Base-by-base conservation (phyloP, 2,888 invertebrate genomes). In the Nycteola revayana region DNA sequence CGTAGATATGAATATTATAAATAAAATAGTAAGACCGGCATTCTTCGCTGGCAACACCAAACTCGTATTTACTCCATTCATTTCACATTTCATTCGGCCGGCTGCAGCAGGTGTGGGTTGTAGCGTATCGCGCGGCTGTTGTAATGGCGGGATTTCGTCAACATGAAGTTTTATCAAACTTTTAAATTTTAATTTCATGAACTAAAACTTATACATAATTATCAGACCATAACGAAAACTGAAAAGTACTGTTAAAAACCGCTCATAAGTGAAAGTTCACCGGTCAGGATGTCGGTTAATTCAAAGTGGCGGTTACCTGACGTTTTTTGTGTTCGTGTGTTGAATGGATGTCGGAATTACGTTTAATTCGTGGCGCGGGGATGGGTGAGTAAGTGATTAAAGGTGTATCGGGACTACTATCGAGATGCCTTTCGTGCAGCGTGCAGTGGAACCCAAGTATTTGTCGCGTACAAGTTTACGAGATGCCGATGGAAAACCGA, bases 351-450 rank as follows among this genome's bases (percentile, higher is more conserved):
- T 69, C 69, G 81, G 77, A 80, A 82, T 81, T 79, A 80, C 70
- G 72, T 77, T 75, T 77, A 81, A 84, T 82, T 83, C 78, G 81
- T 78, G 68, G 59, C 70, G 61, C 68, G 66, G 75, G 71, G 66
- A 86, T 87, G 87, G 84, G 75, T 76, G 81, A 77, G 71, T 86
- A 78, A 83, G 76, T 81, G 57, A 37, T 47, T 53, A 49, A 42
- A 57, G 61, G 61, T 57, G 71, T 66, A 65, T 60, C 65, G 68
- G 64, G 70, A 78, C 77, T 67, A 52, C 57, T 61, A 62, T 75
- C 79, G 90, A 89, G 60, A 96, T 96, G 96, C 96, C 96, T 83
- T 96, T 96, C 90, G 93, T 95, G 75, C 93, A 94, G 76, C 93
- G 96, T 66, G 92, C 93, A 66, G 92, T 96, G 75, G 94, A 94